These are phyloP conservation scores for Phoenicopterus ruber DNA, from an alignment of 2,113 vertebrate genomes.

Conservation along the genomic window DNA sequence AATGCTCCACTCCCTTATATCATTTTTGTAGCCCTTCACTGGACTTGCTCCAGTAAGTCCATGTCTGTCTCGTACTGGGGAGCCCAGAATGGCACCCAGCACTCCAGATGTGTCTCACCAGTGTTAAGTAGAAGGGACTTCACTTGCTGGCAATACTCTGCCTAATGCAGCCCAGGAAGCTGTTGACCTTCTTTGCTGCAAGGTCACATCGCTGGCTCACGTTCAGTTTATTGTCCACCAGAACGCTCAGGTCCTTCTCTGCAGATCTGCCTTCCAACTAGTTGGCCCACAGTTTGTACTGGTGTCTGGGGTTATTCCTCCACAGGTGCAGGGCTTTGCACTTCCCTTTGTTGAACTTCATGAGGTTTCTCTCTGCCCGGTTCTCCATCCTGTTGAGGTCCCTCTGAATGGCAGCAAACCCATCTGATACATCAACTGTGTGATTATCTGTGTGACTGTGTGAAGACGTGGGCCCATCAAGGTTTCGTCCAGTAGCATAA, in stretches of 20 bases:
- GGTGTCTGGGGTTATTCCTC: not conserved
- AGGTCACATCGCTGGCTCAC: not conserved
- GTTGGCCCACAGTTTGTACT: not conserved
- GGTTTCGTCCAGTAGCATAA: not conserved
- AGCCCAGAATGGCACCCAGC: not conserved
- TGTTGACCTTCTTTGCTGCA: not conserved
- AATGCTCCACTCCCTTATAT: not conserved
- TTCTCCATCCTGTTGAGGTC: not conserved
- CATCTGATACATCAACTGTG: not conserved
- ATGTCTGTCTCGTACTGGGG: not conserved
- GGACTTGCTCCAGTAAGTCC: not conserved
- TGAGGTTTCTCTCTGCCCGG: not conserved
- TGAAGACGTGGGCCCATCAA: not conserved
- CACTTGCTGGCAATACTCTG: not conserved
- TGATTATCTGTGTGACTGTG: not conserved
- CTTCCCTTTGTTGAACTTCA: not conserved
- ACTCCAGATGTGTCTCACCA: not conserved
- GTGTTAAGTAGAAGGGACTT: not conserved
- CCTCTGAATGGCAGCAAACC: not conserved
- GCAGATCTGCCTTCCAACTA: not conserved
- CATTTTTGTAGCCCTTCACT: not conserved
- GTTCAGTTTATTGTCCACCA: not conserved
- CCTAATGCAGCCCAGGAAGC: not conserved
- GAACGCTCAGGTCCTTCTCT: not conserved
- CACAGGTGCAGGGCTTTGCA: not conserved